Evolutionary conservation across 1,140 invertebrate genomes (phyloP), one percentile per base, ranked within the genome.

Genomic region (Coelopa frigida): DNA sequence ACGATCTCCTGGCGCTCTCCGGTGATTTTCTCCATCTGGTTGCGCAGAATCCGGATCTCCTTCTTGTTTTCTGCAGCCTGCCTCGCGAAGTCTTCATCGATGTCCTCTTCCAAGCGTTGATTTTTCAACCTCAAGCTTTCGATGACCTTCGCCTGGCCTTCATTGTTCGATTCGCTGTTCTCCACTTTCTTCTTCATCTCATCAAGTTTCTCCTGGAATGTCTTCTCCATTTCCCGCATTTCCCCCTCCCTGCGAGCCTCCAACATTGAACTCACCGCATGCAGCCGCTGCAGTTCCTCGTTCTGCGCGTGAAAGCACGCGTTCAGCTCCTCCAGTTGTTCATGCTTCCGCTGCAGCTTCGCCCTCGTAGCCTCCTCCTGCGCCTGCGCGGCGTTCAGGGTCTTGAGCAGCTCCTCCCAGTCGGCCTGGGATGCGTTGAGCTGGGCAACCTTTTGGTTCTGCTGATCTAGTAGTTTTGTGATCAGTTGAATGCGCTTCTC

Each of bases 251-350:
- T 52, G 37, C 61, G 44, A 11, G 35, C 21, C 22, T 57, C 50
- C 18, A 45, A 46, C 15, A 52, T 38, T 11, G 38, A 18, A 2
- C 51, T 52, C 2, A 63, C 5, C 44, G 53, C 35, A 40, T 66
- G 63, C 3, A 66, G 31, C 23, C 54, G 49, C 7, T 57, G 46
- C 4, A 66, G 44, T 40, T 66, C 56, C 5, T 55, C 46, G 35
- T 67, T 67, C 48, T 66, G 62, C 11, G 53, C 49, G 5, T 52
- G 58, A 42, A 66, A 66, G 0, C 66, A 44, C 42, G 56, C 46
- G 40, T 64, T 67, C 0, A 67, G 49, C 23, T 62, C 51, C 31
- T 64, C 58, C 24, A 67, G 36, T 29, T 67, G 60, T 3, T 51
- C 41, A 3, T 54, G 43, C 42, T 66, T 63, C 7, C 56, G 46